Conservation (phyloP, 1,140 invertebrate genomes). For the Heliconius congener region DNA sequence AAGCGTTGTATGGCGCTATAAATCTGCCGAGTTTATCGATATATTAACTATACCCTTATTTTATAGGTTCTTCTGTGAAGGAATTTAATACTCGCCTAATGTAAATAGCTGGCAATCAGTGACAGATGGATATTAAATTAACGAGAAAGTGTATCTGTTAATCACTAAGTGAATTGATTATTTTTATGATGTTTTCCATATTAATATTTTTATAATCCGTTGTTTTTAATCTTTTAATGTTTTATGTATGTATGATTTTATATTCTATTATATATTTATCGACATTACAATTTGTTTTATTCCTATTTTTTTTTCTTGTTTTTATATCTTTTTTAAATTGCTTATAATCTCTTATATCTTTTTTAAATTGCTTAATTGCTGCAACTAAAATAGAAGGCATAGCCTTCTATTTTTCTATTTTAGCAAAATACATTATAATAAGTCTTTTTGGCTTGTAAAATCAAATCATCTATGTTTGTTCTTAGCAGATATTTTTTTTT, state of each 20-base stretch:
- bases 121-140: constrained; percentile 21
- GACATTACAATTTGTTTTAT: too few relatives aligned
- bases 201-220: background rate
- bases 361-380: too few relatives aligned
- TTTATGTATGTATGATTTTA: background rate
- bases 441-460: too few relatives aligned
- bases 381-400: too few relatives aligned
- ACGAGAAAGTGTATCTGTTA: background rate
- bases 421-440: too few relatives aligned
- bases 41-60: constrained; percentile 38
- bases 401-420: too few relatives aligned
- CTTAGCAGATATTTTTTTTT: too few relatives aligned
- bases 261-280: background rate
- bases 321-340: too few relatives aligned
- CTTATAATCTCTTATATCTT: too few relatives aligned
- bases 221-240: background rate
- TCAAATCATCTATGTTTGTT: too few relatives aligned
- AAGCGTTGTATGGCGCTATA: constrained; percentile 31
- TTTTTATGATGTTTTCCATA: background rate
- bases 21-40: constrained; percentile 44
- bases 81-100: constrained; percentile 35
- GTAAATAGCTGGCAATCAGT: constrained; percentile 23
- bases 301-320: too few relatives aligned
- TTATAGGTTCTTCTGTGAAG: constrained; percentile 29
- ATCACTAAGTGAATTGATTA: background rate